Evolutionary conservation across 2,113 vertebrate genomes (phyloP), one percentile per base, ranked within the genome.

Genomic region (Macquaria australasica): DNA sequence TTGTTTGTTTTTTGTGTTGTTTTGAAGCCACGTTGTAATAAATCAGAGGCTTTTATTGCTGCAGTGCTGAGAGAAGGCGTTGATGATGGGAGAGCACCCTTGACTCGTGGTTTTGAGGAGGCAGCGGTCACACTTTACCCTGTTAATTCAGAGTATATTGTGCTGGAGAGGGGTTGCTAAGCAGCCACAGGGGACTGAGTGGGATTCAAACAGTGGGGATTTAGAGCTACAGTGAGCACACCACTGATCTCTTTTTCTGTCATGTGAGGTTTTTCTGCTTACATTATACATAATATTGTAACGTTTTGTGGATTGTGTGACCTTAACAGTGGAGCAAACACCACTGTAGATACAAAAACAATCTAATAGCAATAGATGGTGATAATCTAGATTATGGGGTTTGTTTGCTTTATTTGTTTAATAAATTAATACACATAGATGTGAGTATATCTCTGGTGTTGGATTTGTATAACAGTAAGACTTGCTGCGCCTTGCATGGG

Each of bases 151-250:
- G 87, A 92, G 77, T 89, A 91, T 91, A 91, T 93, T 94, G 93
- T 95, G 92, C 88, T 93, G 89, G 68, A 91, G 93, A 93, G 91
- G 91, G 93, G 96, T 96, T 96, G 95, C 95, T 96, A 95, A 95
- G 95, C 95, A 95, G 95, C 94, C 85, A 84, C 88, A 25, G 77
- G 94, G 91, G 91, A 86, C 89, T 91, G 93, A 95, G 95, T 94
- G 93, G 92, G 92, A 94, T 95, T 93, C 89, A 94, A 92, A 93
- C 90, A 88, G 90, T 84, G 72, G 87, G 84, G 93, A 94, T 93
- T 92, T 90, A 77, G 80, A 87, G 83, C 84, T 62, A 82, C 81
- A 82, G 50, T 81, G 45, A 83, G 69, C 68, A 73, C 64, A 48
- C 62, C 73, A 69, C 77, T 84, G 79, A 87, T 87, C 69, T 77